These are phyloP conservation scores for Drosophila leonis DNA, from an alignment of 2,888 invertebrate genomes.

Conservation along the genomic window DNA sequence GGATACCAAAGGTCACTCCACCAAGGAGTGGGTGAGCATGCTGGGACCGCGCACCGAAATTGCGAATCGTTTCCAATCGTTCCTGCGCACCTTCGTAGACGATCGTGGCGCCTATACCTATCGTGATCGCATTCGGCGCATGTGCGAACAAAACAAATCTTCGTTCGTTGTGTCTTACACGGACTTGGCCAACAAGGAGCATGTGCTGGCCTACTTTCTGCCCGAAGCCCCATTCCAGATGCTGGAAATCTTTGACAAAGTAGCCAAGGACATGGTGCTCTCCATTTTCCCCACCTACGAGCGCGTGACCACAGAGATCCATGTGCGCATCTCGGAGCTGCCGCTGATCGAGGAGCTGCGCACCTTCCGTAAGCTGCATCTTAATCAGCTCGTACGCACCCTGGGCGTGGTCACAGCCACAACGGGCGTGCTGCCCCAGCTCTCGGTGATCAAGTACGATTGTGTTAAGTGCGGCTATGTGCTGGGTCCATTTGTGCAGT, in stretches of 20 bases:
- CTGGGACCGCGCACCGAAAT: constrained; percentile 98
- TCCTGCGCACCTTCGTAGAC: constrained; percentile 95
- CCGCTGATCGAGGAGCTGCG: constrained; percentile 98
- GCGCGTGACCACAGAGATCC: constrained; percentile 96
- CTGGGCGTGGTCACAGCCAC: constrained; percentile 98
- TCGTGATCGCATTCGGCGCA: constrained; percentile 95
- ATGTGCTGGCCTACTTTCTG: constrained; percentile 97
- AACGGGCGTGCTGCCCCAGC: constrained; percentile 97
- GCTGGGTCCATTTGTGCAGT: constrained; percentile 98
- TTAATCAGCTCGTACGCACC: constrained; percentile 97
- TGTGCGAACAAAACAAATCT: constrained; percentile 96
- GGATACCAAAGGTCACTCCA: constrained; percentile 97
- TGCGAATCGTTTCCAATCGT: constrained; percentile 96
- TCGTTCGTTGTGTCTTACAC: constrained; percentile 97
- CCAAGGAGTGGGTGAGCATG: constrained; percentile 98
- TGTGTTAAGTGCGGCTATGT: constrained; percentile 98
- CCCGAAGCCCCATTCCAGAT: constrained; percentile 99
- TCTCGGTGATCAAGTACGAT: constrained; percentile 98
- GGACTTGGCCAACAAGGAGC: constrained; percentile 94
- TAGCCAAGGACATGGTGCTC: constrained; percentile 96
- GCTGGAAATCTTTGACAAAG: constrained; percentile 98
- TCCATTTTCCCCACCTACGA: constrained; percentile 98
- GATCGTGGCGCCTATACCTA: constrained; percentile 94
- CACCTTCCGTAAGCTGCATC: constrained; percentile 94
- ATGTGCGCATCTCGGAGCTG: constrained; percentile 97